Conservation (phyloP, 2,888 invertebrate genomes). For the Nymphalis c-album region DNA sequence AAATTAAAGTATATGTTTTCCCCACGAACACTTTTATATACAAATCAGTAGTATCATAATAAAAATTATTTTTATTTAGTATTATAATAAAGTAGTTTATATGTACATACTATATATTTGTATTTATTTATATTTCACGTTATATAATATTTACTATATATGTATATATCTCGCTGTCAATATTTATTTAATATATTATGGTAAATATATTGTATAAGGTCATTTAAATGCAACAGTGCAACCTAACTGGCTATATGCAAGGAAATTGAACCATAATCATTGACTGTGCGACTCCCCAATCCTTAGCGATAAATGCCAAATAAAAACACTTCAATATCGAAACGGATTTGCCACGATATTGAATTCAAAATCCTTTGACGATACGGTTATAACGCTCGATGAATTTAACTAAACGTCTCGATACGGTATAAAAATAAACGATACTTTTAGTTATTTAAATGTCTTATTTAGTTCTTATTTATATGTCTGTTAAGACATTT, state of each 20-base stretch:
- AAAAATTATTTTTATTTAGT: no score
- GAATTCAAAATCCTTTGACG: slow-evolving; percentile 54
- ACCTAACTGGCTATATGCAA: slow-evolving; percentile 37
- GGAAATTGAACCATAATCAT: slow-evolving; percentile 54
- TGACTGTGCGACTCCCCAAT: slow-evolving; percentile 51
- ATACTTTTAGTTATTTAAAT: slow-evolving; percentile 19
- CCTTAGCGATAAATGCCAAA: slow-evolving; percentile 53
- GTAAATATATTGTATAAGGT: neutral
- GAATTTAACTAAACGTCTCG: slow-evolving; percentile 45
- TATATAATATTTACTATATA: no score
- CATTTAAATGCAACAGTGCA: slow-evolving; percentile 24
- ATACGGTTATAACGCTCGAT: slow-evolving; percentile 50
- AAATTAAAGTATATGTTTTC: no score
- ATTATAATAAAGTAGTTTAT: no score
- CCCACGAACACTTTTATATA: no score
- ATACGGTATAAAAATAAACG: slow-evolving; percentile 23
- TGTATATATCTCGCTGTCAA: neutral
- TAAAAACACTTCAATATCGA: slow-evolving; percentile 57
- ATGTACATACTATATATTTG: no score
- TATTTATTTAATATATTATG: neutral
- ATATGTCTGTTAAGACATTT: neutral
- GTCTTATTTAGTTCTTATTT: neutral
- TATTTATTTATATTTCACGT: no score
- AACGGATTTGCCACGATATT: slow-evolving; percentile 55
- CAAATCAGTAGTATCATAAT: no score